A percentile compares a stretch with the other conserved stretches of the same genome.
Conservation (phyloP, 2,888 invertebrate species). For the Tetheella fluctuosa region DNA sequence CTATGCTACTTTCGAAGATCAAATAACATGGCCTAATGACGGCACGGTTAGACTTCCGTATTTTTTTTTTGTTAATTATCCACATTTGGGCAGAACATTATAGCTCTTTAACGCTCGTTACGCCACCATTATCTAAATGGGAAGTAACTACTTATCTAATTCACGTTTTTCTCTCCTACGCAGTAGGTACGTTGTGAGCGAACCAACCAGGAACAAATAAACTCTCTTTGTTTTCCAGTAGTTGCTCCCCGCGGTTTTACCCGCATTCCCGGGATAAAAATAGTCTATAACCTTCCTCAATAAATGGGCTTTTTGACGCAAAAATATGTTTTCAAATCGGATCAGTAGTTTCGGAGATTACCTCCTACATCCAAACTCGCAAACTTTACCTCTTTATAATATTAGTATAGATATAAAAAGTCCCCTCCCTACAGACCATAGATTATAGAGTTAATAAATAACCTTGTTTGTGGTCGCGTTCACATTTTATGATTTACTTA, state of each 20-base stretch:
- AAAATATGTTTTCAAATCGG: no score
- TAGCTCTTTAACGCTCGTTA: not conserved
- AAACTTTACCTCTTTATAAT: no score
- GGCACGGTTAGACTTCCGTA: not conserved
- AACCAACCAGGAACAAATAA: not conserved
- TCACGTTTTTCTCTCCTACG: slow-evolving; percentile 58
- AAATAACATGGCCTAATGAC: not conserved
- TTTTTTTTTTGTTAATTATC: not conserved
- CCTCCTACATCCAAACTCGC: no score
- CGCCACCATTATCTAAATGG: slow-evolving; percentile 62
- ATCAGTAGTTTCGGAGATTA: no score
- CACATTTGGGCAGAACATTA: not conserved
- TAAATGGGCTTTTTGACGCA: no score
- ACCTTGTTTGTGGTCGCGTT: not conserved
- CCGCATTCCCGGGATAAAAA: no score
- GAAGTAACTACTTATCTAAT: slow-evolving; percentile 70
- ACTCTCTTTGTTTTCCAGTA: not conserved
- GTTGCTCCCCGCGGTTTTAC: no score
- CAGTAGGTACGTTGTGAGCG: slow-evolving; percentile 13
- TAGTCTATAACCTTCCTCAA: no score
- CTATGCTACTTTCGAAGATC: no score
- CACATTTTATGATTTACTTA: not conserved
- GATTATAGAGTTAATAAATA: not conserved
- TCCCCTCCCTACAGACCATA: not conserved
- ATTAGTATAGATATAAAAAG: no score